phyloP scores from a whole-genome alignment of 2,113 vertebrate species.

The Dipodomys merriami region DNA sequence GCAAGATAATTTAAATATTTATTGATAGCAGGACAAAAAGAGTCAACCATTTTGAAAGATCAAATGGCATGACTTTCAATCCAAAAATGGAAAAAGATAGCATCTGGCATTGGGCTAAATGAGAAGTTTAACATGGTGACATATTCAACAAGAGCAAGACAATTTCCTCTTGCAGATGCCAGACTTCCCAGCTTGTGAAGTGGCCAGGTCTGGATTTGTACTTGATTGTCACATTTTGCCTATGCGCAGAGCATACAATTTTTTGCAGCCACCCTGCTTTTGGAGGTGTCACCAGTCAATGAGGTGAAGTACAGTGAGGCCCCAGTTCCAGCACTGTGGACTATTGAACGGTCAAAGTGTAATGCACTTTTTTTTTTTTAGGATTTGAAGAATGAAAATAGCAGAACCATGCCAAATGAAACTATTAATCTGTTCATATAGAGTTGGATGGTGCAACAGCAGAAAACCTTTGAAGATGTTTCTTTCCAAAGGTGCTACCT shows the following conservation, averaged over 20 bases:
- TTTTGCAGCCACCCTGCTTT: constrained; percentile 31
- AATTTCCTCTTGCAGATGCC: background rate
- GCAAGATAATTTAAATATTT: constrained; percentile 31
- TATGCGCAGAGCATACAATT: background rate
- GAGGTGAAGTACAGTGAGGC: constrained; percentile 51
- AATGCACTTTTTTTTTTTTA: constrained; percentile 75
- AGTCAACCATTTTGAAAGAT: background rate
- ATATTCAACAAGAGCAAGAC: background rate
- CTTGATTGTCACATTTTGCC: background rate
- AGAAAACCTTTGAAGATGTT: background rate
- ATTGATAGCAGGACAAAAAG: background rate
- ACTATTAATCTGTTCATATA: constrained; percentile 49
- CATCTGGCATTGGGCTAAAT: background rate
- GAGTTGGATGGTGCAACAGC: background rate
- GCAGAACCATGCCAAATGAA: constrained; percentile 55
- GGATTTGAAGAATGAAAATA: constrained; percentile 69
- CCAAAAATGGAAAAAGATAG: background rate
- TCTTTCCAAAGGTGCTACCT: background rate
- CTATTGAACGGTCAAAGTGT: constrained; percentile 72
- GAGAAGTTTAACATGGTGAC: background rate
- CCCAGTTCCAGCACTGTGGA: constrained; percentile 55
- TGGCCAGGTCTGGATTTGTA: background rate
- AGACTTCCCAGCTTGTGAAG: background rate
- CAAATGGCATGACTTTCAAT: background rate
- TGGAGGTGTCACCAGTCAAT: constrained; percentile 51